Percentiles rank a stretch among this genome's conserved stretches.
Evolutionary conservation across 1,140 invertebrate genomes (phyloP).

Genomic region (Ridgeia piscesae): DNA sequence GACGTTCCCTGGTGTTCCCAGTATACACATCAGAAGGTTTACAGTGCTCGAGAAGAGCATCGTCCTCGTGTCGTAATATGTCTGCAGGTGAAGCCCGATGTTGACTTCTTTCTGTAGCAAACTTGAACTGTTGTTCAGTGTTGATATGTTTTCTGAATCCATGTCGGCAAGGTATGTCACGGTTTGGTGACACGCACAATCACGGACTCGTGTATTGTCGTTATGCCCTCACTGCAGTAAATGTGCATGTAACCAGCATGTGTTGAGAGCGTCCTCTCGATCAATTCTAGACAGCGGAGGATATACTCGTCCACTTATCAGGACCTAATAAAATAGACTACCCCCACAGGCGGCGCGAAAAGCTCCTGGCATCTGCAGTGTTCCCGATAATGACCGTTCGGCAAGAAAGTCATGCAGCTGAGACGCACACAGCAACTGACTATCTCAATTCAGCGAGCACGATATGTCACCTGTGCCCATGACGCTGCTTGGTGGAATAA

Average conservation of each 20-base stretch:
- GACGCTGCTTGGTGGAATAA: background rate
- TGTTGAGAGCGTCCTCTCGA: background rate
- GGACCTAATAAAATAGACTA: too few relatives aligned
- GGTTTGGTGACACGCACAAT: background rate
- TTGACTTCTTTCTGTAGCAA: background rate
- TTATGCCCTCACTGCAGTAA: too few relatives aligned
- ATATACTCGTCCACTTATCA: too few relatives aligned
- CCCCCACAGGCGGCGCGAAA: background rate
- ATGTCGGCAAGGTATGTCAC: background rate
- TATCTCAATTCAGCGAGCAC: background rate
- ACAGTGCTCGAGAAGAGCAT: background rate
- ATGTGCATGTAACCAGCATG: too few relatives aligned
- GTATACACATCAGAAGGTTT: background rate
- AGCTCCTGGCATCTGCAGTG: too few relatives aligned
- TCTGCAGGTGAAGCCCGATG: background rate
- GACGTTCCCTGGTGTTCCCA: background rate
- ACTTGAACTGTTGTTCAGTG: background rate
- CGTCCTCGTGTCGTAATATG: background rate
- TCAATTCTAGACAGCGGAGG: background rate
- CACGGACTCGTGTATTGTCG: too few relatives aligned
- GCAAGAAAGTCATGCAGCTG: too few relatives aligned
- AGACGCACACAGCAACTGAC: too few relatives aligned
- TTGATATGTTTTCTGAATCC: background rate
- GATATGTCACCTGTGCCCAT: background rate
- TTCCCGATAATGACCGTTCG: too few relatives aligned